Evolutionary conservation across 1,140 invertebrate species (phyloP), one percentile per base, ranked within the genome.

Genomic region (Kradibia gibbosae): DNA sequence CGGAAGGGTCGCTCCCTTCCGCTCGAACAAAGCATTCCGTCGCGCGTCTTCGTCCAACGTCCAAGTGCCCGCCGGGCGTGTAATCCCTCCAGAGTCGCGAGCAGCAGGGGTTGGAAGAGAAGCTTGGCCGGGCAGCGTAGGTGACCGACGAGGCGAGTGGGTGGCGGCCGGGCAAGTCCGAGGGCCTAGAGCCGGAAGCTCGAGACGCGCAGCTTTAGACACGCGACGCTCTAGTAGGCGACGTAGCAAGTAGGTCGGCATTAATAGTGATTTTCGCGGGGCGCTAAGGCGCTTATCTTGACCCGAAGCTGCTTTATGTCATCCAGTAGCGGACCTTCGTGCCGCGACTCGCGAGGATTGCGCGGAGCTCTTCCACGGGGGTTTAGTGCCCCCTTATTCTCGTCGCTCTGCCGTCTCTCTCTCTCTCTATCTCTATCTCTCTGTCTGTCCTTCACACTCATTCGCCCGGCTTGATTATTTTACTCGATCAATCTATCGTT

Each of bases 201-300:
- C 20, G 50, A 20, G 10, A 53, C 50, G 5, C 50, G 50, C 3
- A 13, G 15, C 3, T 20, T 62, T 62, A 36, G 4, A 15, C 60
- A 34, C 60, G 28, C 60, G 34, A n/a, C 17, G 34, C 62, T 39
- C 17, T 36, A n/a, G n/a, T n/a, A n/a, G 17, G 34, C 50, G 62
- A 17, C 20, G 34, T 15, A 0, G 10, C 17, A 67, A 67, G 34
- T 67, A 67, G 62, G 62, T 67, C 62, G 62, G 62, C 39, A 67
- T 67, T 67, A 67, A 67, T 67, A 67, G 62, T 67, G 34, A 67
- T 67, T 67, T 67, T 39, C 7, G 62, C 34, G 62, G 3, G 20
- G 62, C 34, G 34, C 34, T 7, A 67, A 67, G 34, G 20, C 36
- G 34, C 20, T 67, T 67, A 67, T 67, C 62, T 34, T 5, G 34